Base-by-base conservation (phyloP, 1,140 invertebrate genomes). In the Lepeophtheirus salmonis region DNA sequence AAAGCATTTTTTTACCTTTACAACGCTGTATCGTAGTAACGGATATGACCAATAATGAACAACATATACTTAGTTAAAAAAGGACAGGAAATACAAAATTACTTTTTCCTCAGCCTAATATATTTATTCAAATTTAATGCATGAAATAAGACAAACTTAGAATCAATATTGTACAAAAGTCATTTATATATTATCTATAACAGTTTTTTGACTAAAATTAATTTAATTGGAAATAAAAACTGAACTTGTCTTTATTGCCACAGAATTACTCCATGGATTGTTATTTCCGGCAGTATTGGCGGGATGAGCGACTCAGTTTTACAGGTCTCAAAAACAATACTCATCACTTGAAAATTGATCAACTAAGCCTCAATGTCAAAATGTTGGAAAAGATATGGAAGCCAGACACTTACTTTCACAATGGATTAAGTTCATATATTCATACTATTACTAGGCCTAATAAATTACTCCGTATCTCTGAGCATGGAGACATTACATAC, bases 391-490 rank as follows among this genome's bases (percentile, higher is more conserved):
- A 69, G 56, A 67, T 74, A 0, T 81, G 79, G 79, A 78, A 77
- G 63, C 80, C 80, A 0, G 79, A 81, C 67, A 81, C 79, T 0
- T 80, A 75, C 67, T 79, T 81, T 66, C 67, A 76, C 25, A 81
- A 81, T 67, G 78, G 78, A 14, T 73, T 75, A 62, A 70, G 74
- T 48, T 80, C 78, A 12, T 75, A 79, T 64, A 70, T 80, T 12
- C 80, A 81, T 65, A 76, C 75, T 48, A 77, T 81, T 24, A 80
- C 80, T 1, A 70, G 76, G 23, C 79, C 79, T 0, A 82, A 82
- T 67, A 78, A 78, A 58, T 77, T 82, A 50, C 68, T 82, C 1
- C 64, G 80, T 21, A 73, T 82, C 2, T 67, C 75, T 26, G 65
- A 73, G 21, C 75, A 80, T 64, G 80, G 80, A 20, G 69, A 71